Conservation (phyloP, 2,888 invertebrate genomes). For the Diabrotica balteata region DNA sequence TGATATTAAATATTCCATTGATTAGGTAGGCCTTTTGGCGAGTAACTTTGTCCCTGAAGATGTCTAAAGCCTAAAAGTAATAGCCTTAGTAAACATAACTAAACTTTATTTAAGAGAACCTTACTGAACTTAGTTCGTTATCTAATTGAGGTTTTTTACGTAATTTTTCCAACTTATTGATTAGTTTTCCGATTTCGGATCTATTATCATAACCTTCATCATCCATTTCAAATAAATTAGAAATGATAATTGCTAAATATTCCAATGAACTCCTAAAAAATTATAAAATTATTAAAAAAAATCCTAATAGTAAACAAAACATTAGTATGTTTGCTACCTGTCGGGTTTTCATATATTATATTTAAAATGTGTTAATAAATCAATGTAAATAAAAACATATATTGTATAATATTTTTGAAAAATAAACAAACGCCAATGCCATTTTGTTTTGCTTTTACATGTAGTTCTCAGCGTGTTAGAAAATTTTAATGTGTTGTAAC, state of each 20-base stretch:
- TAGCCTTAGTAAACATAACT: not conserved
- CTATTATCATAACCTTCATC: slow-evolving; percentile 37
- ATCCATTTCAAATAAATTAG: slow-evolving; percentile 29
- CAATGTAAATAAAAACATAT: not conserved
- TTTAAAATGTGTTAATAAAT: too few species aligned
- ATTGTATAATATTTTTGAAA: slow-evolving; percentile 15
- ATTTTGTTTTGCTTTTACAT: slow-evolving; percentile 29
- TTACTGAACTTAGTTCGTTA: slow-evolving; percentile 50
- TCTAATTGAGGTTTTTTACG: slow-evolving; percentile 54
- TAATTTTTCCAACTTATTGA: slow-evolving; percentile 47
- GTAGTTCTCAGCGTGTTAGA: not conserved
- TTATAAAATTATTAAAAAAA: slow-evolving; percentile 1
- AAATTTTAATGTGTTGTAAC: slow-evolving; percentile 1
- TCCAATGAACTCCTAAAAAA: not conserved
- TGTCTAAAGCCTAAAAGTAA: slow-evolving; percentile 63
- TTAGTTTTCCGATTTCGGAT: slow-evolving; percentile 45
- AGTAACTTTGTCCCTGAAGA: slow-evolving; percentile 65
- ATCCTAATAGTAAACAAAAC: not conserved
- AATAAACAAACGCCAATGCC: slow-evolving; percentile 22
- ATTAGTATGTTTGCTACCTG: too few species aligned
- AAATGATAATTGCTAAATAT: not conserved
- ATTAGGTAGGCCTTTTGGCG: slow-evolving; percentile 58
- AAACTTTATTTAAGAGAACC: slow-evolving; percentile 1
- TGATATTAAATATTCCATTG: slow-evolving; percentile 63
- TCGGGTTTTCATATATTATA: too few species aligned